Evolutionary conservation across 2,797 vertebrate genomes (phyloP).

Genomic region (Microchirus variegatus): DNA sequence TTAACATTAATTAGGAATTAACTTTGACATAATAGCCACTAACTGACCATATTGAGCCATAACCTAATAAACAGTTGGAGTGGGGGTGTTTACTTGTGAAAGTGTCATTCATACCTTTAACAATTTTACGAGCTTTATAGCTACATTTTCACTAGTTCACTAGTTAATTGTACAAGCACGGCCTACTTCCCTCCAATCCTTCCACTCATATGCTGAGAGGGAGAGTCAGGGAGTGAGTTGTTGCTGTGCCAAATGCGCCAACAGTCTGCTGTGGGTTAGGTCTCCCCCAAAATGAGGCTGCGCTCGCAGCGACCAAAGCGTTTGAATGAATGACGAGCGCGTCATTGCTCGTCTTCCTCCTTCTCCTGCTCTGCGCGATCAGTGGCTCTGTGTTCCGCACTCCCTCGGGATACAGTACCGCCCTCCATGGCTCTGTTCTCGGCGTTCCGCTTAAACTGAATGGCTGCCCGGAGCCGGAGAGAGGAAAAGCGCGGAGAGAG

Average conservation of each 20-base stretch:
- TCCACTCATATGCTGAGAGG: constrained; percentile 25
- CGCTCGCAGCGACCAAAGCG: constrained; percentile 73
- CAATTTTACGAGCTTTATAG: no score
- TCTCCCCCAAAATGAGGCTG: constrained; percentile 70
- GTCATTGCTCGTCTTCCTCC: constrained; percentile 74
- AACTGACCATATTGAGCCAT: no score
- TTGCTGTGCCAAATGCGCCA: constrained; percentile 79
- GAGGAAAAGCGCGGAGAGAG: constrained; percentile 67
- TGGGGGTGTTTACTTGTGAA: no score
- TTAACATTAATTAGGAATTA: no score
- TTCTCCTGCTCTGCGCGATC: constrained; percentile 66
- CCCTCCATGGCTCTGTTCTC: constrained; percentile 82
- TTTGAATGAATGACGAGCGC: constrained; percentile 75
- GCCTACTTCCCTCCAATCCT: constrained; percentile 58
- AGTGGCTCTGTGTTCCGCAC: constrained; percentile 78
- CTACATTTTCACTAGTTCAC: background rate
- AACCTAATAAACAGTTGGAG: no score
- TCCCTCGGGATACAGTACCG: constrained; percentile 74
- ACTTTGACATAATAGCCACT: no score
- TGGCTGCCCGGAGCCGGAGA: constrained; percentile 86
- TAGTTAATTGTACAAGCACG: constrained; percentile 17
- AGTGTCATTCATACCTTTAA: no score
- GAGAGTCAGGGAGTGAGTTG: constrained; percentile 21
- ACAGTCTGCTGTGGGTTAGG: constrained; percentile 63
- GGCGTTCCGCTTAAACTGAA: constrained; percentile 85